Conservation (phyloP, 2,888 invertebrate genomes). For the Cephalotes varians region DNA sequence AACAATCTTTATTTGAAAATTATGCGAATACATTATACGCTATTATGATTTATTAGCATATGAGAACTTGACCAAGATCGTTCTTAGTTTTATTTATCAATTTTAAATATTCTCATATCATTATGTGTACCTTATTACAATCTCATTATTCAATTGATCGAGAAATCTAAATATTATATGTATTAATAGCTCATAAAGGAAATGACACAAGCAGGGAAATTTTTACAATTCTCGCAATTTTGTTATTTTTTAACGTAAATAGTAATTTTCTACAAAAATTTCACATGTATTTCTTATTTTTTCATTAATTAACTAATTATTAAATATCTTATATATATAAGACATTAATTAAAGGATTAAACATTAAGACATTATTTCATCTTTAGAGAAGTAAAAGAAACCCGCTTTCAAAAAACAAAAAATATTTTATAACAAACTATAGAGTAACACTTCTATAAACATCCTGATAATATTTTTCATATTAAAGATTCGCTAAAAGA, state of each 20-base stretch:
- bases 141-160: neutral
- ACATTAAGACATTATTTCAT: neutral
- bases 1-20: too few relatives aligned
- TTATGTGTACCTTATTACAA: neutral
- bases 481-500: neutral
- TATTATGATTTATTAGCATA: neutral
- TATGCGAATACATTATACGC: too few relatives aligned
- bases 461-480: neutral
- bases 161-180: neutral
- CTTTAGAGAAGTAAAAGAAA: neutral
- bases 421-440: neutral
- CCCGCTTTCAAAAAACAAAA: too few relatives aligned
- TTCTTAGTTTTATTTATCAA: too few relatives aligned
- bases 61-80: neutral
- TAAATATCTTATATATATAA: neutral
- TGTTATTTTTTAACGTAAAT: neutral
- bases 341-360: too few relatives aligned
- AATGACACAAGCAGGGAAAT: neutral
- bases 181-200: neutral
- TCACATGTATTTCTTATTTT: neutral
- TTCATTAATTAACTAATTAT: neutral
- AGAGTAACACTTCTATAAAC: neutral
- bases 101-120: neutral
- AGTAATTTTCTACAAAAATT: neutral
- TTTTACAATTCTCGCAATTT: neutral